These are phyloP conservation scores for Idaea biselata DNA, from an alignment of 2,888 invertebrate species.

Conservation along the genomic window DNA sequence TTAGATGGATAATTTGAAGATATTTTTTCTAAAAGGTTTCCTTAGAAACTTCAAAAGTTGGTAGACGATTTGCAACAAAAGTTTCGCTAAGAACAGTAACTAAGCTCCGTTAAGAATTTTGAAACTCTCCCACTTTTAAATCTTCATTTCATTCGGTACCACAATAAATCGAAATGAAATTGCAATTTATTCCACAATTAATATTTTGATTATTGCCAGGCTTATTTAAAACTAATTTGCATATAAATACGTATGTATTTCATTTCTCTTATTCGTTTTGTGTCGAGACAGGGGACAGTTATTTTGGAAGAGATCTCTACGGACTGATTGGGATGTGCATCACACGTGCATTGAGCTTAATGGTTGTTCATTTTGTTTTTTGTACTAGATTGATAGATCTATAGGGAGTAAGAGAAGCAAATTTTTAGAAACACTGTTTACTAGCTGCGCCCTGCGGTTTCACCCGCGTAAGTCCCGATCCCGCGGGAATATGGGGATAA, in stretches of 20 bases:
- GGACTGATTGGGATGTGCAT: conserved; percentile 24
- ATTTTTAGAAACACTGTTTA: neutral
- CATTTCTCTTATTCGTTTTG: neutral
- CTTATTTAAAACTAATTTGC: neutral
- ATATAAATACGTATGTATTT: conserved; percentile 2
- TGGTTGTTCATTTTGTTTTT: conserved; percentile 17
- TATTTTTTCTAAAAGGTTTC: neutral
- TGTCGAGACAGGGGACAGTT: conserved; percentile 15
- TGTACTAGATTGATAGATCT: conserved; percentile 18
- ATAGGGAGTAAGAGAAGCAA: conserved; percentile 8
- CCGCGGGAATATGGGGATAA: no score
- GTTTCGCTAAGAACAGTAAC: neutral
- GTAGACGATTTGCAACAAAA: neutral
- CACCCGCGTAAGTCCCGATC: no score
- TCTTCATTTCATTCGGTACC: neutral
- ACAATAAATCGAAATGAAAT: neutral
- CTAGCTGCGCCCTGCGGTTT: no score
- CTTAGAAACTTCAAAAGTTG: neutral
- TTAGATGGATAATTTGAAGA: neutral
- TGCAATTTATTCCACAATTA: neutral
- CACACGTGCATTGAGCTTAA: conserved; percentile 5
- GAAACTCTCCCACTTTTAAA: neutral
- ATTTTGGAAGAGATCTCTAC: conserved; percentile 29
- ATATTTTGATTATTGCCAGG: neutral
- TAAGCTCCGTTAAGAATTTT: neutral